phyloP scores from a whole-genome alignment of 2,888 invertebrate species.

The Mythimna lalbum region DNA sequence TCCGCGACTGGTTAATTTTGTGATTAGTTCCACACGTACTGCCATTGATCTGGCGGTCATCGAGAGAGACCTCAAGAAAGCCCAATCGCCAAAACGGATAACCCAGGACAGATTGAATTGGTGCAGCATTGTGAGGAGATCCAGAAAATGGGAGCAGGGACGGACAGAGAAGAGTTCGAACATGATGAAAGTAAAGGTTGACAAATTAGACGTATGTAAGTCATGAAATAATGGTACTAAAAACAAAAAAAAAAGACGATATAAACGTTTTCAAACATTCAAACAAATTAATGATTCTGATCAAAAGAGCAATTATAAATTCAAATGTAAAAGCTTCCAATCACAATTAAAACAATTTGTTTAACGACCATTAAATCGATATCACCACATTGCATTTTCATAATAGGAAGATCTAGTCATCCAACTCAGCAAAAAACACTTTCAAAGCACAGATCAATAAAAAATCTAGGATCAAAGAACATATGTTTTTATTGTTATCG shows the following conservation, averaged over 20 bases:
- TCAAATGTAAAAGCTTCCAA: not conserved
- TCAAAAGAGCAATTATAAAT: not conserved
- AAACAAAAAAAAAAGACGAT: not conserved
- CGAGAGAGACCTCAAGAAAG: no score
- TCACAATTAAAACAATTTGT: constrained; percentile 4
- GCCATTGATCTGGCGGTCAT: no score
- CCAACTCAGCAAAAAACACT: not conserved
- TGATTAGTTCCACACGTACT: not conserved
- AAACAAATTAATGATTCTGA: not conserved
- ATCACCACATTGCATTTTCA: constrained; percentile 13
- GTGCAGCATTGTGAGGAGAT: no score
- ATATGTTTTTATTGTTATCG: constrained; percentile 50
- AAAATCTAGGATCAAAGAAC: constrained; percentile 24
- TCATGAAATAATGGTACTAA: not conserved
- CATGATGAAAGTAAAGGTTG: not conserved
- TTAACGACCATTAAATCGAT: not conserved
- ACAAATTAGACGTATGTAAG: not conserved
- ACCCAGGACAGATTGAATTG: no score
- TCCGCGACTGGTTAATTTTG: not conserved
- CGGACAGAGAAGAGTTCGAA: no score
- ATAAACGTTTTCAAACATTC: no score
- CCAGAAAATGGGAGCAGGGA: no score
- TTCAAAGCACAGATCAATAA: not conserved
- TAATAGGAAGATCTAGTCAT: not conserved
- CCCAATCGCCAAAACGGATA: no score